Conservation (phyloP, 2,888 invertebrate genomes). For the Drosophila maculinotata region DNA sequence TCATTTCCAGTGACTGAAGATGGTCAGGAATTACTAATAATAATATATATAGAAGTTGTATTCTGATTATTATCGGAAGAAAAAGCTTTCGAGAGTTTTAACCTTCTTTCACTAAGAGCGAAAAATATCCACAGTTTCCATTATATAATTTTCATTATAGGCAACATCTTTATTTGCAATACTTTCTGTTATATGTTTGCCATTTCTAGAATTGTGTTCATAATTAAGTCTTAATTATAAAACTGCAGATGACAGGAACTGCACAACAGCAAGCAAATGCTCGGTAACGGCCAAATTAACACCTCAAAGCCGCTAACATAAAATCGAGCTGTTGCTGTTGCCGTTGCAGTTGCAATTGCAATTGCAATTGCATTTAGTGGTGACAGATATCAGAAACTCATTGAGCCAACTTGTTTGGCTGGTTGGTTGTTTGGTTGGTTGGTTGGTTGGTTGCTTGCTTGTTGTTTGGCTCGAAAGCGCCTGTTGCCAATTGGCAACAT, state of each 20-base stretch:
- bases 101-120: too few relatives aligned
- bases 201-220: neutral
- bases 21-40: too few relatives aligned
- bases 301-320: slow-evolving; percentile 57
- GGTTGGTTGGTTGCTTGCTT: slow-evolving; percentile 34
- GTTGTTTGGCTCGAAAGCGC: slow-evolving; percentile 6
- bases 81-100: too few relatives aligned
- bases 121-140: too few relatives aligned
- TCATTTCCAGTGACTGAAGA: too few relatives aligned
- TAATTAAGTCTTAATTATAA: slow-evolving; percentile 4
- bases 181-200: neutral
- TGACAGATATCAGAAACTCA: slow-evolving; percentile 70
- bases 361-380: slow-evolving; percentile 58
- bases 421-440: slow-evolving; percentile 31
- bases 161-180: neutral
- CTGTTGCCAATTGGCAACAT: slow-evolving; percentile 71
- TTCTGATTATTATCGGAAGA: too few relatives aligned
- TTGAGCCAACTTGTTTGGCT: slow-evolving; percentile 60
- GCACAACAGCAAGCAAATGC: slow-evolving; percentile 19
- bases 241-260: slow-evolving; percentile 48
- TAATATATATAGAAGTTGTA: too few relatives aligned
- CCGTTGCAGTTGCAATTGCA: slow-evolving; percentile 31
- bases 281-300: slow-evolving; percentile 65
- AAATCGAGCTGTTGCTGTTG: slow-evolving; percentile 24
- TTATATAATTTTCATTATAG: too few relatives aligned